Evolutionary conservation across 2,888 invertebrate species (phyloP), one percentile per base, ranked within the genome.

Genomic region (Yponomeuta plumbellus): DNA sequence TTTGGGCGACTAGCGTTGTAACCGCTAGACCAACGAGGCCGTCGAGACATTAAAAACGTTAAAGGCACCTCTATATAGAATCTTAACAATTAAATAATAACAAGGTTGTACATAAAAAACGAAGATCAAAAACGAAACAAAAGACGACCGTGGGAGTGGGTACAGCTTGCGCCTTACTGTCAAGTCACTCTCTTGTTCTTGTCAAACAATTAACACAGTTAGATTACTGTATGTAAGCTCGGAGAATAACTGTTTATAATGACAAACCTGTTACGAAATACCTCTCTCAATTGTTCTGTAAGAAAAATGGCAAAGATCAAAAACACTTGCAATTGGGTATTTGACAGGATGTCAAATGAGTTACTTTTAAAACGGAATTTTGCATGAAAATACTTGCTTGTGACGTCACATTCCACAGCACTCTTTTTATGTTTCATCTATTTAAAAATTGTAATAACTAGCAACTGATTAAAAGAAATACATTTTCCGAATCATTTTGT

Each of bases 81-180:
- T 52, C 44, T 4, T 52, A 52, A 52, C 44, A 6, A 52, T 52
- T 52, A 17, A 52, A 52, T 44, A 44, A 44, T 52, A 17, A 52
- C 2, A 52, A 52, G 44, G 44, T 52, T 52, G 44, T 4, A 13
- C 8, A 52, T 17, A 52, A 52, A 52, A 52, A 44, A 10, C 13
- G 11, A 13, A 44, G 44, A 52, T 72, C 71, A 70, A 68, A 69
- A 71, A 68, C 69, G 66, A 8, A 58, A 23, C 67, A 17, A 23
- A 65, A 68, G 57, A 58, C 13, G 13, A 61, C 68, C 69, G 75
- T 75, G 71, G 74, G 74, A 74, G 69, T 68, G 44, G 23, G 58
- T 58, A 59, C 10, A 22, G 59, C 22, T 21, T 21, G 21, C 21
- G 44, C 40, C 64, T 64, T 52, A 17, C 44, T 64, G 44, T 52